These are phyloP conservation scores for Oryzias melastigma DNA, from an alignment of 2,113 vertebrate species.

Conservation along the genomic window DNA sequence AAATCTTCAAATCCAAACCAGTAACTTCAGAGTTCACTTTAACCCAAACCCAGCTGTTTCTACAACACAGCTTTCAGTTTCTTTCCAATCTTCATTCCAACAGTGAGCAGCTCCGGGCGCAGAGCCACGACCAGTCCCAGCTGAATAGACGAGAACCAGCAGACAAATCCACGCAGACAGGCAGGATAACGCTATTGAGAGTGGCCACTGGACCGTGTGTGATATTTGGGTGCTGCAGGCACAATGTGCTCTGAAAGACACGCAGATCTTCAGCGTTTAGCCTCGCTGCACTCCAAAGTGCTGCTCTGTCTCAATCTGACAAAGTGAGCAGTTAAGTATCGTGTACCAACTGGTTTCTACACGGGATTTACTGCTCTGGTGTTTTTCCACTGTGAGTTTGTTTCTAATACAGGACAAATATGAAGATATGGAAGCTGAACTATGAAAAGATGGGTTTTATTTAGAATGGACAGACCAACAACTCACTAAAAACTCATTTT, in stretches of 20 bases:
- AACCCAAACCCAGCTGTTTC: no score
- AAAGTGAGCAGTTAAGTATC: not conserved
- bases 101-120: constrained; percentile 29
- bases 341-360: not conserved
- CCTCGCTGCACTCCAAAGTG: not conserved
- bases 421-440: no score
- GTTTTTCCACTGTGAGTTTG: no score
- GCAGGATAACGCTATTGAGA: constrained; percentile 57
- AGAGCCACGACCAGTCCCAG: constrained; percentile 15
- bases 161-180: constrained; percentile 64
- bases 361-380: no score
- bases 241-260: constrained; percentile 6
- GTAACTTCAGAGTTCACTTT: no score
- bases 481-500: no score
- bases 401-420: no score
- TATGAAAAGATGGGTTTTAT: no score
- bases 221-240: constrained; percentile 30
- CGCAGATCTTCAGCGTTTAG: not conserved
- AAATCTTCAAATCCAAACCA: no score
- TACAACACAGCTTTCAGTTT: no score
- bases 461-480: no score
- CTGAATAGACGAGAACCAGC: constrained; percentile 38
- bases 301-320: not conserved
- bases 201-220: constrained; percentile 50
- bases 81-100: not conserved